Percentiles rank a stretch among this genome's conserved stretches.
Evolutionary conservation across 2,113 vertebrate genomes (phyloP).

Genomic region (Penelope pileata): DNA sequence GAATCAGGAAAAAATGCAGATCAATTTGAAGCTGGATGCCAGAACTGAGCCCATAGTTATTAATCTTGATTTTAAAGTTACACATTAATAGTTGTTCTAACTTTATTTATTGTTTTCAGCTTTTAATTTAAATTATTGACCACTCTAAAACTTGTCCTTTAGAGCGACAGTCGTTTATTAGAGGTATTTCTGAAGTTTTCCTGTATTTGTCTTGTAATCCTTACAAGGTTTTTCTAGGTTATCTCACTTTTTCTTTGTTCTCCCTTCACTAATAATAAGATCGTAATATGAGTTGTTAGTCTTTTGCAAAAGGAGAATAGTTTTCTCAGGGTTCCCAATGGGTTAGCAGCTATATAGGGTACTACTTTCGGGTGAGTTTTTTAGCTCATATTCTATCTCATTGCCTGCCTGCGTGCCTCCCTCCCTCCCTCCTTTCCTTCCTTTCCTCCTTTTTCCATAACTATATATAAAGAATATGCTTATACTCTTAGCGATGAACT

Average conservation of each 20-base stretch:
- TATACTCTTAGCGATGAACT: not conserved
- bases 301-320: rapidly evolving
- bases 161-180: not conserved
- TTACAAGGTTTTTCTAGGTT: not conserved
- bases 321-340: not conserved
- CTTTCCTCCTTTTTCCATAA: not conserved
- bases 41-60: not conserved
- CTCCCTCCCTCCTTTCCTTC: not conserved
- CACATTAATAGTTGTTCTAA: not conserved
- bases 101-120: not conserved
- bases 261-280: not conserved
- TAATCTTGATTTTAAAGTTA: not conserved
- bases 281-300: not conserved
- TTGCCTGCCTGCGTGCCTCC: no score
- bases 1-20: not conserved
- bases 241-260: not conserved
- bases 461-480: not conserved
- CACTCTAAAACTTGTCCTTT: not conserved
- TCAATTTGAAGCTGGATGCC: not conserved
- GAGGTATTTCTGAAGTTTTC: not conserved
- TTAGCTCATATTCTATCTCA: not conserved
- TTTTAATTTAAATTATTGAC: not conserved
- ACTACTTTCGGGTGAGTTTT: not conserved
- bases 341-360: not conserved
- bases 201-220: not conserved